Evolutionary conservation across 1,140 invertebrate genomes (phyloP), one percentile per base, ranked within the genome.

Genomic region (Polypedilum pembai): DNA sequence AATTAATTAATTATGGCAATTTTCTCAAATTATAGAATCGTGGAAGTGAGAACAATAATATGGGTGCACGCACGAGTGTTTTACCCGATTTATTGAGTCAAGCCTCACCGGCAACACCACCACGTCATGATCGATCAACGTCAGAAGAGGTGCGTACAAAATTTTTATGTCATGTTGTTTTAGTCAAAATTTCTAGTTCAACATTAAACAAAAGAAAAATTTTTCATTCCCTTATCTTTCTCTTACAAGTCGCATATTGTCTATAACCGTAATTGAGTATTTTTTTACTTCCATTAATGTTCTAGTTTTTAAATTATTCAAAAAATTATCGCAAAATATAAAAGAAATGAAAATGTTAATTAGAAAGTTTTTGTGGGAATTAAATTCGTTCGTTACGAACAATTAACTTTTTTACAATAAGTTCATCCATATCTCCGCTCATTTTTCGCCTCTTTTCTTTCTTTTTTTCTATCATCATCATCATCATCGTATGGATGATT

Each of bases 41-140:
- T 78, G 85, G 88, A 79, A 86, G 86, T 75, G 84, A 83, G 73
- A 87, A 85, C 77, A 85, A 85, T 78, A 87, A 87, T 76, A 87
- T 89, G 76, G 87, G 90, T 77, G 88, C 90, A 18, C 87, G 93
- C 75, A 92, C 92, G 74, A 93, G 91, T 66, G 95, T 98, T 40
- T 86, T 98, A 75, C 96, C 96, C 41, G 96, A 98, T 85, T 87
- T 98, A 75, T 87, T 98, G 72, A 96, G 94, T 79, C 87, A 92
- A 85, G 88, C 91, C 76, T 87, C 90, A 76, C 92, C 93, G 74
- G 91, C 91, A 78, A 90, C 89, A 41, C 90, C 91, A 65, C 93
- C 94, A 79, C 86, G 94, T 72, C 91, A 95, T 80, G 94, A 97
- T 84, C 95, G 96, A 81, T 91, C 92, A 73, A 92, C 92, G 76